These are phyloP conservation scores for Sternarchorhynchus goeldii DNA, from an alignment of 2,797 vertebrate genomes.

Conservation along the genomic window DNA sequence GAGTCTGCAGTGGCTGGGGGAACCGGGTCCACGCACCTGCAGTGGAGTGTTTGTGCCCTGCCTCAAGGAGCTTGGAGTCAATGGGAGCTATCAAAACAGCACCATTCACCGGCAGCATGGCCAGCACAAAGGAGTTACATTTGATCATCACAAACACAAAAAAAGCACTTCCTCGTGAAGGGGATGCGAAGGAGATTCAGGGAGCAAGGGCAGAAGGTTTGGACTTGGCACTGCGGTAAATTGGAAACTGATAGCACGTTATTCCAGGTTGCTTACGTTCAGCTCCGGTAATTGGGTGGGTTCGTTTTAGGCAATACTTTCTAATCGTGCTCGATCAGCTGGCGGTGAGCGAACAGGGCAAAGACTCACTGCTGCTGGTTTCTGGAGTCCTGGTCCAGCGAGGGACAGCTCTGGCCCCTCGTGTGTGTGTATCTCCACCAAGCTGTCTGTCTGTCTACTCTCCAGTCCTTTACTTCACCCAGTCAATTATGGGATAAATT, in stretches of 20 bases:
- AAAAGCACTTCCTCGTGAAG: conserved; percentile 45
- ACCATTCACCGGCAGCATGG: conserved; percentile 41
- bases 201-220: conserved; percentile 19
- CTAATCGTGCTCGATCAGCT: no score
- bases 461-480: conserved; percentile 51
- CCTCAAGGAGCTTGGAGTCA: conserved; percentile 58
- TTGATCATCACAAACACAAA: conserved; percentile 48
- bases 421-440: conserved; percentile 40
- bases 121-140: conserved; percentile 47
- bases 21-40: conserved; percentile 55
- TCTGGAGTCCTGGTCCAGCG: conserved; percentile 29
- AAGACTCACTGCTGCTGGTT: not conserved
- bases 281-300: not conserved
- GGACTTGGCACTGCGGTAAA: conserved; percentile 12
- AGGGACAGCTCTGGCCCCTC: conserved; percentile 41
- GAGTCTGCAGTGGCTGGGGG: conserved; percentile 27
- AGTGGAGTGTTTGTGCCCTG: conserved; percentile 56
- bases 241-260: conserved; percentile 26
- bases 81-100: conserved; percentile 59
- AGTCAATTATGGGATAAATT: conserved; percentile 61
- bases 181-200: conserved; percentile 27
- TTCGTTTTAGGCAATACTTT: not conserved
- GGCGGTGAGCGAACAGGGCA: no score
- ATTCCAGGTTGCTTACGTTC: not conserved
- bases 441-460: conserved; percentile 52